A percentile compares a stretch with the other conserved stretches of the same genome.
Evolutionary conservation across 1,140 invertebrate genomes (phyloP).

Genomic region (Drosophila biarmipes): DNA sequence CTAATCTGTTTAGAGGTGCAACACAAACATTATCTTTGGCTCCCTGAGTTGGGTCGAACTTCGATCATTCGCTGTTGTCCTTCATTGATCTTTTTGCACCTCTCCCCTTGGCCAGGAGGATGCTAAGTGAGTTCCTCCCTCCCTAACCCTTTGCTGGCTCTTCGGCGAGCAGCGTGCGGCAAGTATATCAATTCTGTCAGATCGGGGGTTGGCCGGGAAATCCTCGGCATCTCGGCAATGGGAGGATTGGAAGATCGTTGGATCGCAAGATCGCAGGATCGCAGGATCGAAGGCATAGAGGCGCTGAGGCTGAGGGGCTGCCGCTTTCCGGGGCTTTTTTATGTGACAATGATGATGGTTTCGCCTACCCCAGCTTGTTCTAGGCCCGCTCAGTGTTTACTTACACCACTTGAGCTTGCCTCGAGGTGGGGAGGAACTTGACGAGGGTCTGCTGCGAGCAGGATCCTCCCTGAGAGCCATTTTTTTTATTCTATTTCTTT

Average conservation of each 20-base stretch:
- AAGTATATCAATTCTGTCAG: constrained; percentile 58
- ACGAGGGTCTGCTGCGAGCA: constrained; percentile 59
- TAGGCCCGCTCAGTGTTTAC: constrained; percentile 60
- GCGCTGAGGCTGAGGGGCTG: constrained; percentile 21
- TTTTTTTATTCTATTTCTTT: constrained; percentile 18
- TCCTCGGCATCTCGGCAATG: constrained; percentile 1
- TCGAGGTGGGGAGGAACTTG: constrained; percentile 48
- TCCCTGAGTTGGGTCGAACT: constrained; percentile 21
- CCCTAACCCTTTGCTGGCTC: neutral
- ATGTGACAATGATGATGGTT: constrained; percentile 71
- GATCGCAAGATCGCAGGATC: neutral
- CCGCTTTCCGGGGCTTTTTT: constrained; percentile 21
- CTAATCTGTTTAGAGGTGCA: constrained; percentile 45
- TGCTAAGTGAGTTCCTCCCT: constrained; percentile 25
- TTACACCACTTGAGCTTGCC: constrained; percentile 79
- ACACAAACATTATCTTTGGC: constrained; percentile 35
- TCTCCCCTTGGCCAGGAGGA: neutral
- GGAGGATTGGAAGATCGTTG: neutral
- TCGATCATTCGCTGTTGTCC: constrained; percentile 20
- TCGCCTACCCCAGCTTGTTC: constrained; percentile 24
- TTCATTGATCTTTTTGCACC: constrained; percentile 30
- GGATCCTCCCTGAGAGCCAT: constrained; percentile 53
- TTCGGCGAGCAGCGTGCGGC: constrained; percentile 42
- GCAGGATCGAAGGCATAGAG: neutral
- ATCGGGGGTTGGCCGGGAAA: constrained; percentile 33